phyloP scores from a whole-genome alignment of 1,140 invertebrate species.

The Polyergus mexicanus region DNA sequence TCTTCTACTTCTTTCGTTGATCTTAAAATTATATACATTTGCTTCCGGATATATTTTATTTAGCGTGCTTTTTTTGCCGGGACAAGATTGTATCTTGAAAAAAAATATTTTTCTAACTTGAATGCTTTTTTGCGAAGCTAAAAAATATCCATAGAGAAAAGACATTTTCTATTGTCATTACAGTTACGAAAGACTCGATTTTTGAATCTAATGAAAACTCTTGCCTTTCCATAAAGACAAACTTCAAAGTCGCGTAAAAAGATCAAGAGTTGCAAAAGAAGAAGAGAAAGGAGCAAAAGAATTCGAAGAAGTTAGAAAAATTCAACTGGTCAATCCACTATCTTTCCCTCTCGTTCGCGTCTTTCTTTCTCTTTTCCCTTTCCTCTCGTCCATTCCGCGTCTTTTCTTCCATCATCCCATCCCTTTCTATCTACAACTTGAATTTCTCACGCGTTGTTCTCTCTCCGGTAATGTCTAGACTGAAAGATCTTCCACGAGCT shows the following conservation, averaged over 20 bases:
- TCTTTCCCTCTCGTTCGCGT: slow-evolving; percentile 32
- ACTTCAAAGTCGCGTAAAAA: slow-evolving; percentile 2
- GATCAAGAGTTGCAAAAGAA: neutral
- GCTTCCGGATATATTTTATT: neutral
- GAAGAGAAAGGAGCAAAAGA: neutral
- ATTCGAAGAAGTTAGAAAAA: slow-evolving; percentile 58
- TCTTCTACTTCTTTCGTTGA: neutral
- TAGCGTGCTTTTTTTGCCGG: neutral
- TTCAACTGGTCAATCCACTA: slow-evolving; percentile 48
- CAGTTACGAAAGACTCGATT: neutral
- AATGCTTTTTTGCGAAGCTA: neutral
- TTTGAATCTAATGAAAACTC: neutral
- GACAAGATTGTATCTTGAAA: too few species aligned
- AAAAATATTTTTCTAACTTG: neutral
- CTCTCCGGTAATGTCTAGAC: slow-evolving; percentile 33
- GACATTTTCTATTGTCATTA: neutral
- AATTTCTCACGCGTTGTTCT: slow-evolving; percentile 4
- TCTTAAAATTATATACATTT: neutral
- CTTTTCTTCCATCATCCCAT: neutral
- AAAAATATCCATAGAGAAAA: neutral
- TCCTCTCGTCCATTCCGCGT: neutral
- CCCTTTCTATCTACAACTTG: slow-evolving; percentile 16
- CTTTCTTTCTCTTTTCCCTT: neutral
- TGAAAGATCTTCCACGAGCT: slow-evolving; percentile 25
- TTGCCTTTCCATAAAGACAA: neutral